Percentiles rank a stretch among this genome's conserved stretches.
These are phyloP conservation scores for Coregonus clupeaformis DNA, from an alignment of 2,113 vertebrate species.

Conservation along the genomic window DNA sequence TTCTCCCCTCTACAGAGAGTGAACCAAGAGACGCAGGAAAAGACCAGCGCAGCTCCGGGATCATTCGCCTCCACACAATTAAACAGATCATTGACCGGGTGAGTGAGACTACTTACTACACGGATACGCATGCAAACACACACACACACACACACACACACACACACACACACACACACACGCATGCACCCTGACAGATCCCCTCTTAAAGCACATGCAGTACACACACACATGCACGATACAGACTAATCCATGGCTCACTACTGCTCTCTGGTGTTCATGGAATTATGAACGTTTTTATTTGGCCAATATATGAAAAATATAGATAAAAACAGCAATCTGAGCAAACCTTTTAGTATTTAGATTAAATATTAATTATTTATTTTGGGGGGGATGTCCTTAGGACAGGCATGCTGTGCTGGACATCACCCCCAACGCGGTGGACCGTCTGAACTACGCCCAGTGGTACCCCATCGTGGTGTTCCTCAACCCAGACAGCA, in stretches of 20 bases:
- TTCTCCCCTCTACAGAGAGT: slow-evolving; percentile 78
- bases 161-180: neutral
- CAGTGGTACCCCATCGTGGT: slow-evolving; percentile 99
- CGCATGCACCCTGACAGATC: neutral
- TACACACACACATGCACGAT: neutral
- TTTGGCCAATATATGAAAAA: too few species aligned
- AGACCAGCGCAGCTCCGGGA: slow-evolving; percentile 93
- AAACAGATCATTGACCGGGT: slow-evolving; percentile 98
- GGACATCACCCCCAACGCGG: slow-evolving; percentile 98
- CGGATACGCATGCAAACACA: neutral
- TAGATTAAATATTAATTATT: neutral
- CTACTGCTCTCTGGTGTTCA: slow-evolving; percentile 63
- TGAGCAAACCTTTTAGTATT: too few species aligned
- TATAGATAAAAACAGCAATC: too few species aligned
- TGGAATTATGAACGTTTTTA: too few species aligned
- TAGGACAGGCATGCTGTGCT: slow-evolving; percentile 97
- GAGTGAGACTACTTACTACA: slow-evolving; percentile 56
- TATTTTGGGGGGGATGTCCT: neutral
- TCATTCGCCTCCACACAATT: slow-evolving; percentile 98
- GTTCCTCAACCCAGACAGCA: slow-evolving; percentile 96
- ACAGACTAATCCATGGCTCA: slow-evolving; percentile 22
- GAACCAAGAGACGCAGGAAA: slow-evolving; percentile 96
- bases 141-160: too few species aligned
- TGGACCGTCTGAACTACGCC: slow-evolving; percentile 97
- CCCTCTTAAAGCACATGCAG: neutral